Conservation (phyloP, 2,797 vertebrate genomes). For the Enteromius paludinosus region DNA sequence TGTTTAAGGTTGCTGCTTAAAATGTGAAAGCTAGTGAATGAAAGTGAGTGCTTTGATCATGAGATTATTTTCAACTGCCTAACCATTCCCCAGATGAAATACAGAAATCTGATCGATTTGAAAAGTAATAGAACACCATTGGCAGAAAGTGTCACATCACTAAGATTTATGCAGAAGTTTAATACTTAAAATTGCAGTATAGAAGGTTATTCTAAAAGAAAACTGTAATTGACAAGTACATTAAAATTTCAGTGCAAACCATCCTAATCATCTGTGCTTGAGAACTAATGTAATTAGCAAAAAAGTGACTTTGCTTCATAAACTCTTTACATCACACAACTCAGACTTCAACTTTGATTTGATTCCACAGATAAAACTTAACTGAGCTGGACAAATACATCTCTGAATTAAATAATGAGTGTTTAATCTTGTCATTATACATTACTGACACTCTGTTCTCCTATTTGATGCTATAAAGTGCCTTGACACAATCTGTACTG, state of each 20-base stretch:
- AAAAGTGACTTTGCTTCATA: neutral
- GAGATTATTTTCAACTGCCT: neutral
- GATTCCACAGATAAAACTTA: too few species aligned
- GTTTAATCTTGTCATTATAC: too few species aligned
- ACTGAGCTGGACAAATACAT: too few species aligned
- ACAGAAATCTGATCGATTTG: neutral
- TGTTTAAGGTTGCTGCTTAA: neutral
- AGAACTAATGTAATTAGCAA: neutral
- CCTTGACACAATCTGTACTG: too few species aligned
- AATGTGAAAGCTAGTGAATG: neutral
- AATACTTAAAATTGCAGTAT: neutral
- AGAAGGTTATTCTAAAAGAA: neutral
- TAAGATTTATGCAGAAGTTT: too few species aligned
- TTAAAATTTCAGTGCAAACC: neutral
- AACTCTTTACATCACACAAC: neutral
- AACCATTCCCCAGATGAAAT: neutral
- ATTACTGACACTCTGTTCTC: too few species aligned
- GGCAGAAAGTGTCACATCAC: neutral
- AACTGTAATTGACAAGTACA: neutral
- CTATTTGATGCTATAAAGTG: too few species aligned
- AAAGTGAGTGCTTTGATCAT: neutral
- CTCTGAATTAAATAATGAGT: too few species aligned
- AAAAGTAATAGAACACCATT: neutral
- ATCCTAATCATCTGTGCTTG: neutral
- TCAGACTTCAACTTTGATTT: neutral